Evolutionary conservation across 2,797 vertebrate genomes (phyloP), one percentile per base, ranked within the genome.

Genomic region (Spondyliosoma cantharus): DNA sequence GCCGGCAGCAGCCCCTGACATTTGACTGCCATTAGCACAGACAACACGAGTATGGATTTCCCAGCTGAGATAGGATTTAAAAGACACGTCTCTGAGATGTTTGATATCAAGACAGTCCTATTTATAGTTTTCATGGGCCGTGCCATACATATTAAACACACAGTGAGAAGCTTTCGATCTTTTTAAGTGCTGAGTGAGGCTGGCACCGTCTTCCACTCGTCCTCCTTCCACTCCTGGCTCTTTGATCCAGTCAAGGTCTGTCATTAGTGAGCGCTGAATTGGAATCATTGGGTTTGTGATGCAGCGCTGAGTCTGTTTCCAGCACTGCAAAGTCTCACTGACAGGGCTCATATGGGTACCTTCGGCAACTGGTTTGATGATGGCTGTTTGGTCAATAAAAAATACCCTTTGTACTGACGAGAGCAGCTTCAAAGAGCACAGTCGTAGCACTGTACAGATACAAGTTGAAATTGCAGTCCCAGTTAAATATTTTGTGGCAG

Each of bases 21-120:
- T 84, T 80, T 78, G 20, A 75, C 67, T 68, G 70, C 73, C 74
- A 81, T 84, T 85, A 81, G 52, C 64, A 53, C 69, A 57, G 66
- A 76, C 76, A 86, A 54, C 68, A 66, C 78, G 80, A 72, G 73
- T 46, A 82, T 80, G 73, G 79, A 79, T 86, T 85, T 79, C 70
- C 76, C 76, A 46, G 6, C 80, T 58, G 75, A 82, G 79, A 71
- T 29, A 0, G 52, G 77, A 80, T 85, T 80, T 80, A 82, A 84
- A 77, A 83, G 68, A 79, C 52, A 27, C 27, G 20, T 68, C 42
- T 71, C 45, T 63, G 58, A 72, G 56, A 78, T 56, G 60, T 85
- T 65, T 78, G 70, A 84, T 76, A 83, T 53, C 60, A 60, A 67
- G 27, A 71, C 58, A 60, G 45, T 42, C 45, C 67, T 82, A 83